A percentile compares a stretch with the other conserved stretches of the same genome.
Evolutionary conservation across 2,113 vertebrate genomes (phyloP).

Genomic region (Camelus bactrianus): DNA sequence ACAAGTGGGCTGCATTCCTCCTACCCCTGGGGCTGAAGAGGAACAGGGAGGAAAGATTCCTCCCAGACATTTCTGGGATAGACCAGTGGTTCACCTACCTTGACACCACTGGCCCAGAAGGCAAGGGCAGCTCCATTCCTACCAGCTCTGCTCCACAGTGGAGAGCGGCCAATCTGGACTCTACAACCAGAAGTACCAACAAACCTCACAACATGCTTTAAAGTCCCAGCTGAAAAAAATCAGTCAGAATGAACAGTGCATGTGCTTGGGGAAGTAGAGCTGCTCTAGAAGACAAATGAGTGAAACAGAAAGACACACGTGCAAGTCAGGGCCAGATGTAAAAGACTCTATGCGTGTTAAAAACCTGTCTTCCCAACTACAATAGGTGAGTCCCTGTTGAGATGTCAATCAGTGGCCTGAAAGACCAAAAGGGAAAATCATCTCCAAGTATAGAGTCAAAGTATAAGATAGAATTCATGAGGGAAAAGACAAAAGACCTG

Average conservation of each 20-base stretch:
- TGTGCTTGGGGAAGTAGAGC: neutral
- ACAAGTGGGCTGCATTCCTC: neutral
- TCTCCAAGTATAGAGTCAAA: neutral
- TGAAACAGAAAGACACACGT: neutral
- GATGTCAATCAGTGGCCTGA: neutral
- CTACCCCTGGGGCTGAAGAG: neutral
- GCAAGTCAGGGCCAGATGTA: neutral
- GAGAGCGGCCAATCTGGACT: neutral
- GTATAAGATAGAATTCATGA: neutral
- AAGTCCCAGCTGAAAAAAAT: neutral
- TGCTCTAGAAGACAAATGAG: neutral
- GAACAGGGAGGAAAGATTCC: neutral
- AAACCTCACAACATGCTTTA: neutral
- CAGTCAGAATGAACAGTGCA: neutral
- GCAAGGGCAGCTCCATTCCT: neutral
- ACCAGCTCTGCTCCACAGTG: neutral
- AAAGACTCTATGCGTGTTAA: neutral
- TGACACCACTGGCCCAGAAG: neutral
- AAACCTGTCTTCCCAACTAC: neutral
- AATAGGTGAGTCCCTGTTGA: neutral
- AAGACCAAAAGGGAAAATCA: neutral
- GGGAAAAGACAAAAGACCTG: neutral
- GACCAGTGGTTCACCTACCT: neutral
- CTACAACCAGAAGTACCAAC: neutral
- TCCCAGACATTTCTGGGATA: neutral